Evolutionary conservation across 1,140 invertebrate genomes (phyloP), one percentile per base, ranked within the genome.

Genomic region (Neodiprion pinetum): DNA sequence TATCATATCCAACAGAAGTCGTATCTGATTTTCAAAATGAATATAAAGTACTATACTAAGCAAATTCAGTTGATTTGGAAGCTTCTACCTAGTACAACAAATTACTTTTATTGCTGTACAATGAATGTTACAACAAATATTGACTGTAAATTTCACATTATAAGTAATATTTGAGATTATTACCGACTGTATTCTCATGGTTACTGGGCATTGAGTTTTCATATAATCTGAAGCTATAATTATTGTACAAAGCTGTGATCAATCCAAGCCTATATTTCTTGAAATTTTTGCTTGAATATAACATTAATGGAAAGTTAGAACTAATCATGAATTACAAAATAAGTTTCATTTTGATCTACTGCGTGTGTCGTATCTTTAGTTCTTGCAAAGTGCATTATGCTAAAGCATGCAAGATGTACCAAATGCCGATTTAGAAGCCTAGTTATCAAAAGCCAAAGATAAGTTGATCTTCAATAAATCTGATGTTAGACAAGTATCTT

Each of bases 211-310:
- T 61, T 17, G 53, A 8, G 53, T 61, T 61, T 12, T 14, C 11
- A 9, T 14, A 9, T 14, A 61, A 61, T 61, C 5, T 14, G 9
- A 61, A 61, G n/a, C 9, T 14, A 61, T 61, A 61, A 61, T 61
- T 61, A 61, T 61, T 61, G 53, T 61, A 61, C 53, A 61, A 61
- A 61, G 53, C 53, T 61, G 53, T 61, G 53, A 61, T 61, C 53
- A 61, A 61, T 61, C 53, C 53, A 61, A 61, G 53, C 53, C 53
- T 61, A 61, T 61, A 61, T 61, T 61, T 61, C 11, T 61, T 61
- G 53, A 9, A 4, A 17, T 61, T 61, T 53, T 14, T 9, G 11
- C n/a, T 61, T 61, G 11, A 61, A 8, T 7, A 17, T 14, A 61
- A 61, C 53, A 8, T 5, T 40, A 40, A 5, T 5, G 28, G 28